A percentile compares a stretch with the other conserved stretches of the same genome.
Conservation (phyloP, 2,113 vertebrate species). For the Neotoma lepida region DNA sequence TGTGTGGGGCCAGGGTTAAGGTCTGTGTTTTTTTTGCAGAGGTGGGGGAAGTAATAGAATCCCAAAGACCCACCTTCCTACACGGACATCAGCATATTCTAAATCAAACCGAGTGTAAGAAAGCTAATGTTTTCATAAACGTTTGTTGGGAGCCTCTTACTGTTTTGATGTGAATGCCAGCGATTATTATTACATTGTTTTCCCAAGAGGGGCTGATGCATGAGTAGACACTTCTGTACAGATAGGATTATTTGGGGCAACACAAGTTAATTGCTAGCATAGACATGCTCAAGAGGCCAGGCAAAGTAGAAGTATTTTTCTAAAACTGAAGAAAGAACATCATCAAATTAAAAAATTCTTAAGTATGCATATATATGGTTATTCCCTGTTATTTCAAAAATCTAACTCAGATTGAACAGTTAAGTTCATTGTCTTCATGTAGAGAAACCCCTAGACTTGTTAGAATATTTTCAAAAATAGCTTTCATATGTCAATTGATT, state of each 20-base stretch:
- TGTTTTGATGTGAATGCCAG: slow-evolving; percentile 67
- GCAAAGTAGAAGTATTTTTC: slow-evolving; percentile 41
- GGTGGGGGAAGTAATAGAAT: slow-evolving; percentile 78
- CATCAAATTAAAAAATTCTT: neutral
- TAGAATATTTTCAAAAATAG: slow-evolving; percentile 52
- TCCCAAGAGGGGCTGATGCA: slow-evolving; percentile 62
- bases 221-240: slow-evolving; percentile 63
- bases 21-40: slow-evolving; percentile 84
- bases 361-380: neutral
- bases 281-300: slow-evolving; percentile 47
- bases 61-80: slow-evolving; percentile 75
- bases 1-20: slow-evolving; percentile 84
- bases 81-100: slow-evolving; percentile 75
- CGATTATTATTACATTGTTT: slow-evolving; percentile 61
- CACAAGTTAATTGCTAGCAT: slow-evolving; percentile 58
- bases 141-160: slow-evolving; percentile 68
- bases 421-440: slow-evolving; percentile 34
- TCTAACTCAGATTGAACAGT: slow-evolving; percentile 54
- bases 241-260: slow-evolving; percentile 65
- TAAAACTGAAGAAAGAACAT: slow-evolving; percentile 38
- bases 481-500: neutral
- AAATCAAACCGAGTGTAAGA: slow-evolving; percentile 81
- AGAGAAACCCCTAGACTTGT: neutral
- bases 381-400: slow-evolving; percentile 60
- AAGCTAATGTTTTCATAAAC: slow-evolving; percentile 78